Evolutionary conservation across 2,888 invertebrate species (phyloP), one percentile per base, ranked within the genome.

Genomic region (Ypsolopha scabrella): DNA sequence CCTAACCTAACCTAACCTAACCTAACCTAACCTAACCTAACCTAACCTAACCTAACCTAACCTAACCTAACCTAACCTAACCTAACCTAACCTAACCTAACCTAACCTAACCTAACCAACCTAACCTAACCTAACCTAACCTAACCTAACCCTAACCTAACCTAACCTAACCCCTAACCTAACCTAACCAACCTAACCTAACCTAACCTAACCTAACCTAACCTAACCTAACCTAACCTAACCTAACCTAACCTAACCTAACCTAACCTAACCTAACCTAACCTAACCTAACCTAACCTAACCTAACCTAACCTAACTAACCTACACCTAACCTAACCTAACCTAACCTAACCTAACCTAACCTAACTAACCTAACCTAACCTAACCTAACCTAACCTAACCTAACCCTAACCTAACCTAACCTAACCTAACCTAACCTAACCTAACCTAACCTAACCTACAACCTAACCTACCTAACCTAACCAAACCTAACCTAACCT

Each of bases 401-500:
- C 50, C 24, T 24, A 24, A 24, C 24, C 24, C n/a, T 24, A 24
- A 24, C 24, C 24, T 24, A 50, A 50, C 50, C 50, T 50, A 50
- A 50, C 50, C 50, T 50, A 50, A 50, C 49, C 50, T 41, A 50
- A 50, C 50, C 41, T 41, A 50, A 39, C 50, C 41, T 24, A 41
- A 50, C 39, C 50, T 41, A 41, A 50, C 39, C 50, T 33, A 41
- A 50, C 50, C 50, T 50, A 50, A 50, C 50, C 50, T 50, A 50
- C 41, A 7, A 41, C 35, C 33, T 48, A 48, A 48, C 9, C 48
- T 37, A 47, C 54, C 50, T 52, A 54, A n/a, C 54, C 54, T 54
- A 54, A 54, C 54, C 54, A 52, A 54, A 54, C 54, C 54, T 52
- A 54, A 54, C 54, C 52, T 33, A 41, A 35, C 33, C 48, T 24